phyloP scores from a whole-genome alignment of 2,888 invertebrate genomes.

The Lissonota sp. region DNA sequence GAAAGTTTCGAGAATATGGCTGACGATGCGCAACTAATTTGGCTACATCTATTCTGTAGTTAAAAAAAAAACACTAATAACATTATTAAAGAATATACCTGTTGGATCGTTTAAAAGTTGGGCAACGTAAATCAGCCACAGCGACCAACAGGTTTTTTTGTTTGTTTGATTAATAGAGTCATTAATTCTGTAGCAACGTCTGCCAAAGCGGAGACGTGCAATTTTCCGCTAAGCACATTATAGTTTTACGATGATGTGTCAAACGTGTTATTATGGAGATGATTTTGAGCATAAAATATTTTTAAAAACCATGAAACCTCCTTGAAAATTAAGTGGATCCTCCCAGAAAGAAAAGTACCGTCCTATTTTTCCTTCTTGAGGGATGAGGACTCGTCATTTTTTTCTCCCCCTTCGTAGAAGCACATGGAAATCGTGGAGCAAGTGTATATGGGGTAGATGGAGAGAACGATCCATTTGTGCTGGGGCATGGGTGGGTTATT shows the following conservation, averaged over 20 bases:
- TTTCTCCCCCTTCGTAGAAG: constrained; percentile 18
- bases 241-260: neutral
- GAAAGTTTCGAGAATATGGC: neutral
- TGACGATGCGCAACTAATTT: neutral
- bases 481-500: constrained; percentile 57
- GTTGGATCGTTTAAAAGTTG: too few species aligned
- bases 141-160: too few species aligned
- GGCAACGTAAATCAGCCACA: too few species aligned
- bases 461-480: constrained; percentile 37
- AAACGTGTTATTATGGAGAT: constrained; percentile 14
- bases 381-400: constrained; percentile 42
- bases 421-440: constrained; percentile 51
- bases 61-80: neutral
- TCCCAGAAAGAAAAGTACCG: constrained; percentile 13
- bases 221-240: constrained; percentile 20
- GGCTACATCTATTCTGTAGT: neutral
- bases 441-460: constrained; percentile 29
- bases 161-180: neutral
- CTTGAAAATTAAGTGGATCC: constrained; percentile 35
- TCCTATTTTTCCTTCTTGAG: constrained; percentile 21
- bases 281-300: constrained; percentile 35
- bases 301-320: constrained; percentile 55
- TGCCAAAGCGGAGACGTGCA: neutral
- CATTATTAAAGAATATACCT: too few species aligned
- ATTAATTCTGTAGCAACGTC: neutral